These are phyloP conservation scores for Dendronephthya gigantea DNA, from an alignment of 64 coral and sea anemone species.

Conservation along the genomic window DNA sequence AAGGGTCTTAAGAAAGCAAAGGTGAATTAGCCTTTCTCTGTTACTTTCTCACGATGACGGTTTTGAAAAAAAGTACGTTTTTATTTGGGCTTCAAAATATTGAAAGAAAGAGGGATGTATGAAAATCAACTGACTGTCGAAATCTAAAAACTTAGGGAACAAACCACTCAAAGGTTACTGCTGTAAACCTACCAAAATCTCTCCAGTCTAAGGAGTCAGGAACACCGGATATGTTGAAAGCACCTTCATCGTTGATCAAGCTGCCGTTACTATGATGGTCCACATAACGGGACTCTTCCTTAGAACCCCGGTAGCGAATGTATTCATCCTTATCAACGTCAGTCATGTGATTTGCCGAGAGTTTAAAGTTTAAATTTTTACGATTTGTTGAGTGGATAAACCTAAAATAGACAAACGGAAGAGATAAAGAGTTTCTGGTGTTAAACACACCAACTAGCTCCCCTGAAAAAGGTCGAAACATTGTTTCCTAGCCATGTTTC, in stretches of 20 bases:
- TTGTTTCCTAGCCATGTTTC: no score
- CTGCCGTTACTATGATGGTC: background rate
- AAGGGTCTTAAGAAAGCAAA: no score
- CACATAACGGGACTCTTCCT: background rate
- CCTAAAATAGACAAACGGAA: background rate
- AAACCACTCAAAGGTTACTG: no score
- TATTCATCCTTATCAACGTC: background rate
- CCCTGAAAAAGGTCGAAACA: no score
- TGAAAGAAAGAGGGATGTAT: no score
- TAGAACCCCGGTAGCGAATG: background rate
- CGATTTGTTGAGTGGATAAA: constrained; percentile 12
- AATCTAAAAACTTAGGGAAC: no score
- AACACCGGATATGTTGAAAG: background rate
- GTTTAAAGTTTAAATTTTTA: constrained; percentile 4
- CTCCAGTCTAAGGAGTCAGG: constrained; percentile 3
- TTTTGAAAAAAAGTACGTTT: no score
- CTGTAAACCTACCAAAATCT: background rate
- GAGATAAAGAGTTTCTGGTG: background rate
- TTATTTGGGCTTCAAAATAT: no score
- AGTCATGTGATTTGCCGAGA: background rate
- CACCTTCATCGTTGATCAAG: background rate
- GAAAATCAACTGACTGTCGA: no score
- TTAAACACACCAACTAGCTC: no score
- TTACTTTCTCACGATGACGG: no score
- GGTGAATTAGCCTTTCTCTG: no score